These are phyloP conservation scores for Rhynchophorus ferrugineus DNA, from an alignment of 1,140 invertebrate genomes.

Conservation along the genomic window DNA sequence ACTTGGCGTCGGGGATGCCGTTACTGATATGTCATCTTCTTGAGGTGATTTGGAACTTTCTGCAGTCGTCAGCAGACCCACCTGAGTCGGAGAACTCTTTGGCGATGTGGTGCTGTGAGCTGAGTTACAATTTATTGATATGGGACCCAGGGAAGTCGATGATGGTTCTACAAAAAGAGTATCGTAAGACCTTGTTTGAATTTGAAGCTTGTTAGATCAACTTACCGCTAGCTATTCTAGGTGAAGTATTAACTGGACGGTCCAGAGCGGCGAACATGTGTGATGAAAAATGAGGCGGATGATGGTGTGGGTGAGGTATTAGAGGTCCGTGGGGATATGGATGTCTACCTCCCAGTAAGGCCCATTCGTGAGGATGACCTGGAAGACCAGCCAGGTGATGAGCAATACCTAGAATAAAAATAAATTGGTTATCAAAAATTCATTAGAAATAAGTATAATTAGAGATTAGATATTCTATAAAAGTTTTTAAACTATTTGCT, in stretches of 20 bases:
- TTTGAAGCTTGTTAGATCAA: neutral
- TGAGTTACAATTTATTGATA: slow-evolving; percentile 38
- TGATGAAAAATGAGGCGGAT: slow-evolving; percentile 50
- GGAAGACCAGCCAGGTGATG: slow-evolving; percentile 55
- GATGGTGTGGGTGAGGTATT: slow-evolving; percentile 43
- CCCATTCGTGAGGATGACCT: slow-evolving; percentile 51
- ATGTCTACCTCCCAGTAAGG: slow-evolving; percentile 46
- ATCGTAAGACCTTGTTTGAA: too few species aligned
- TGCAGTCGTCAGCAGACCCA: slow-evolving; percentile 43
- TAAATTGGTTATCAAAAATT: neutral
- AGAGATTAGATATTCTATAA: too few species aligned
- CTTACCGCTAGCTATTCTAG: slow-evolving; percentile 40
- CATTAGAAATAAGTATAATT: too few species aligned
- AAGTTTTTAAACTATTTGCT: too few species aligned
- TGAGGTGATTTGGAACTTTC: slow-evolving; percentile 40
- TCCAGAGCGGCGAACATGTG: slow-evolving; percentile 47
- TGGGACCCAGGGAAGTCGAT: slow-evolving; percentile 37
- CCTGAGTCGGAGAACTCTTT: slow-evolving; percentile 42
- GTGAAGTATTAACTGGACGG: slow-evolving; percentile 37
- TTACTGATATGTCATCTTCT: slow-evolving; percentile 62
- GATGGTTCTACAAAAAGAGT: slow-evolving; percentile 34
- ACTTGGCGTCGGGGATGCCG: slow-evolving; percentile 51
- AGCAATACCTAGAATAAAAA: slow-evolving; percentile 50
- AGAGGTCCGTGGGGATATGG: slow-evolving; percentile 45
- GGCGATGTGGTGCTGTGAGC: slow-evolving; percentile 58